Base-by-base conservation (phyloP, 2,113 vertebrate species). In the Colossoma macropomum region DNA sequence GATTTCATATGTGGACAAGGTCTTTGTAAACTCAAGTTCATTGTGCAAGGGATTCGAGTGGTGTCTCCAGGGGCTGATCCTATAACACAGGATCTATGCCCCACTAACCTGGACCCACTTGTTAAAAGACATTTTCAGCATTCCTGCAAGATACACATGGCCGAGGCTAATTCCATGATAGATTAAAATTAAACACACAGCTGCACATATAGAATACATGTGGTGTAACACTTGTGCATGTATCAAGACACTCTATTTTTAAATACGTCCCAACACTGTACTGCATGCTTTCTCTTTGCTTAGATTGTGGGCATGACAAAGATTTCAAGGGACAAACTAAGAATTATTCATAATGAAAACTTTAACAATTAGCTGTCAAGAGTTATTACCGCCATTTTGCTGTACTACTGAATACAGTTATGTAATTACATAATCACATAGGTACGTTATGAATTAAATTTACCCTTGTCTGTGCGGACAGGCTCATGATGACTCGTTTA, bases 121-220 rank as follows among this genome's bases (percentile, higher is more conserved):
- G 54, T 52, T 74, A 48, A 74, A 81, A 65, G 70, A 13, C 34
- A 70, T 70, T n/a, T 21, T n/a, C 23, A 23, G 68, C 79, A 65
- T 74, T 74, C 79, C 59, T 73, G 30, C n/a, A 2, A 16, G 9
- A 65, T n/a, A 28, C 21, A 17, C 25, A 32, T 25, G 71, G 34
- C 8, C 23, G 9, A 65, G 19, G 10, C 6, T 32, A n/a, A 68
- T 54, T 25, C 77, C 23, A 16, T 17, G 66, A 8, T 17, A 27
- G 63, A 19, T 25, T 80, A 28, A 48, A 60, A 72, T 72, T 60
- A 80, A 70, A 62, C 66, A 56, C 27, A 16, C 52, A 80, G 79
- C 68, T 19, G 27, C 27, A 41, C 27, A 19, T 6, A 34, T 4
- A 8, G 69, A 63, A 73, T 48, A 48, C 52, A 71, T 60, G 52